Evolutionary conservation across 2,888 invertebrate species (phyloP).

Genomic region (Lampropteryx suffumata): DNA sequence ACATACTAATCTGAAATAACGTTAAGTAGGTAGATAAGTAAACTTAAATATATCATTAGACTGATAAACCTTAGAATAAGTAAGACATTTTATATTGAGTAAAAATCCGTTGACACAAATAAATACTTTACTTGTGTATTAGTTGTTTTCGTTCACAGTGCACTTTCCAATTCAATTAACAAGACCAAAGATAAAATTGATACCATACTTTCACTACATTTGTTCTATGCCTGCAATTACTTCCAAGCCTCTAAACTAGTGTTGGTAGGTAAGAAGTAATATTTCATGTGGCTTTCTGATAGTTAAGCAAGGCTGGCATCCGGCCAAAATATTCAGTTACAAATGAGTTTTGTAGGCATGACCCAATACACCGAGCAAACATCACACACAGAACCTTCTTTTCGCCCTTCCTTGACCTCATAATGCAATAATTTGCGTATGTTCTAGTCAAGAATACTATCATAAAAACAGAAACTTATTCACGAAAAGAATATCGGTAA

Average conservation of each 20-base stretch:
- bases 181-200: conserved; percentile 12
- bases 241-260: conserved; percentile 28
- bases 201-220: conserved; percentile 24
- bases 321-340: conserved; percentile 61
- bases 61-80: conserved; percentile 50
- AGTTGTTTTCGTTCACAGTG: conserved; percentile 22
- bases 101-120: conserved; percentile 40
- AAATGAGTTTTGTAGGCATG: conserved; percentile 49
- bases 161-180: conserved; percentile 24
- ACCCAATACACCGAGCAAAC: conserved; percentile 30
- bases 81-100: conserved; percentile 42
- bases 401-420: conserved; percentile 20
- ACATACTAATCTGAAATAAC: too few relatives aligned
- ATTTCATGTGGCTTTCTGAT: conserved; percentile 46
- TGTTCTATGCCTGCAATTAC: conserved; percentile 22
- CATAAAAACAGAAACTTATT: conserved; percentile 24
- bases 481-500: conserved; percentile 18
- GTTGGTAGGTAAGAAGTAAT: conserved; percentile 31
- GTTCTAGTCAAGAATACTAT: conserved; percentile 22
- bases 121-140: conserved; percentile 31
- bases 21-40: too few relatives aligned
- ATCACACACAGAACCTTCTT: conserved; percentile 28
- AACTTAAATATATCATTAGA: conserved; percentile 41
- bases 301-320: conserved; percentile 53
- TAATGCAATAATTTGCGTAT: conserved; percentile 33